Percentiles rank a stretch among this genome's conserved stretches.
Evolutionary conservation across 2,888 invertebrate species (phyloP).

Genomic region (Archaeoteleia sp.): DNA sequence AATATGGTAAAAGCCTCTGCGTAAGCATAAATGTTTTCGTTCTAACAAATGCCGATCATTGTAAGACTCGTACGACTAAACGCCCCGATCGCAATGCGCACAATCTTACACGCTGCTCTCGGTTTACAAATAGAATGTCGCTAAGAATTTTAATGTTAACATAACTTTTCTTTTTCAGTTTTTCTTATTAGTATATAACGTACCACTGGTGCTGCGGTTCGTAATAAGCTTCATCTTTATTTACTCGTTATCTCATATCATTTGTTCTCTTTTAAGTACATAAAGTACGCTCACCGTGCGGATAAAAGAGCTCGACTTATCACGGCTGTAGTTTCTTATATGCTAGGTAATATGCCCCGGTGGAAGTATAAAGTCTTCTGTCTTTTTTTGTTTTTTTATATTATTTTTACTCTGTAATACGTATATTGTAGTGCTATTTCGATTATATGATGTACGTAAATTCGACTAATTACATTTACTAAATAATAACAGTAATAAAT

Average conservation of each 20-base stretch:
- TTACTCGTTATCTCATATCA: slow-evolving; percentile 3
- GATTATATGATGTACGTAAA: slow-evolving; percentile 43
- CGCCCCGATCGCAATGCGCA: too few species aligned
- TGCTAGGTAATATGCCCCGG: slow-evolving; percentile 66
- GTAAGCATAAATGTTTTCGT: too few species aligned
- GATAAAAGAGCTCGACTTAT: slow-evolving; percentile 58
- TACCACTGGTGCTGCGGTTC: slow-evolving; percentile 61
- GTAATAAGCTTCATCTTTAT: slow-evolving; percentile 55
- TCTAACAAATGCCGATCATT: too few species aligned
- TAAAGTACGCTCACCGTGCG: slow-evolving; percentile 57
- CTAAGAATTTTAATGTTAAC: slow-evolving; percentile 55
- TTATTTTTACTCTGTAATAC: slow-evolving; percentile 31
- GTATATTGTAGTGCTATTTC: slow-evolving; percentile 51
- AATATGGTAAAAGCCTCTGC: too few species aligned
- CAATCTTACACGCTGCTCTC: too few species aligned
- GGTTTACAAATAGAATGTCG: slow-evolving; percentile 54
- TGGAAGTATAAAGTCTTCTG: slow-evolving; percentile 63
- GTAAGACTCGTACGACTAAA: slow-evolving; percentile 29
- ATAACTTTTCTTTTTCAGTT: slow-evolving; percentile 42
- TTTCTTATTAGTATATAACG: slow-evolving; percentile 54
- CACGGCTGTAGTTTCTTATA: slow-evolving; percentile 62
- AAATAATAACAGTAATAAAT: slow-evolving; percentile 5
- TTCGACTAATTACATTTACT: slow-evolving; percentile 42
- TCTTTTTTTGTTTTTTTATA: slow-evolving; percentile 40
- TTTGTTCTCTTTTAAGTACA: slow-evolving; percentile 59